Conservation (phyloP, 2,888 invertebrate species). For the Drosophila kanekoi region DNA sequence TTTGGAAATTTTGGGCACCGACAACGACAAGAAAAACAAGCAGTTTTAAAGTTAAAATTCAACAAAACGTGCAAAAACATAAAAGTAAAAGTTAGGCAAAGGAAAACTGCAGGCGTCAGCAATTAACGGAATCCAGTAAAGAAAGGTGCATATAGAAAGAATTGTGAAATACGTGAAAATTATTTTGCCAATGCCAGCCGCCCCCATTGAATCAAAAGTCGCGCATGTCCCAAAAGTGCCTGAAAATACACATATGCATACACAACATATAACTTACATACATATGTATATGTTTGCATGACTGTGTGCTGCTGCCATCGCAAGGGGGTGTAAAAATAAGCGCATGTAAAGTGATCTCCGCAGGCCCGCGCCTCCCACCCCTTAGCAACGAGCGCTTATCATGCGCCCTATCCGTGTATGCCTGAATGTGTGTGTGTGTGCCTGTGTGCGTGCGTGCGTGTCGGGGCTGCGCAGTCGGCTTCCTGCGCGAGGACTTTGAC, state of each 20-base stretch:
- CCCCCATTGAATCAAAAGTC: slow-evolving; percentile 43
- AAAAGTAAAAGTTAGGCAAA: slow-evolving; percentile 44
- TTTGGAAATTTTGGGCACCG: slow-evolving; percentile 63
- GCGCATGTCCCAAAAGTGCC: slow-evolving; percentile 32
- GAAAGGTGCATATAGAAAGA: slow-evolving; percentile 59
- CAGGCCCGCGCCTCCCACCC: slow-evolving; percentile 64
- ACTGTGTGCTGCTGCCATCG: slow-evolving; percentile 24
- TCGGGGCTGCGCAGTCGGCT: slow-evolving; percentile 74
- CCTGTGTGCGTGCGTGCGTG: slow-evolving; percentile 56
- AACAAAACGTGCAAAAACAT: slow-evolving; percentile 51
- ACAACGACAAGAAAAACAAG: slow-evolving; percentile 38
- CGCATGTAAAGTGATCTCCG: slow-evolving; percentile 73
- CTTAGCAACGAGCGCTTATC: slow-evolving; percentile 64
- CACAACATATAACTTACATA: background rate
- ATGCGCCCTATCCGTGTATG: slow-evolving; percentile 49
- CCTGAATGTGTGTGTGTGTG: slow-evolving; percentile 25
- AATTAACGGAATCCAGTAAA: slow-evolving; percentile 37
- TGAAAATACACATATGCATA: slow-evolving; percentile 18
- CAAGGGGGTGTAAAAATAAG: slow-evolving; percentile 75
- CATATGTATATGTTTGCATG: slow-evolving; percentile 17
- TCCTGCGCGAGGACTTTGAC: slow-evolving; percentile 79
- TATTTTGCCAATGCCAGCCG: slow-evolving; percentile 23
- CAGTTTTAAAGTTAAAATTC: slow-evolving; percentile 55
- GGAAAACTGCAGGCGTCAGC: slow-evolving; percentile 40
- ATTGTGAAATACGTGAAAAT: slow-evolving; percentile 46